Percentiles rank a stretch among this genome's conserved stretches.
These are phyloP conservation scores for Garra rufa DNA, from an alignment of 2,113 vertebrate genomes.

Conservation along the genomic window DNA sequence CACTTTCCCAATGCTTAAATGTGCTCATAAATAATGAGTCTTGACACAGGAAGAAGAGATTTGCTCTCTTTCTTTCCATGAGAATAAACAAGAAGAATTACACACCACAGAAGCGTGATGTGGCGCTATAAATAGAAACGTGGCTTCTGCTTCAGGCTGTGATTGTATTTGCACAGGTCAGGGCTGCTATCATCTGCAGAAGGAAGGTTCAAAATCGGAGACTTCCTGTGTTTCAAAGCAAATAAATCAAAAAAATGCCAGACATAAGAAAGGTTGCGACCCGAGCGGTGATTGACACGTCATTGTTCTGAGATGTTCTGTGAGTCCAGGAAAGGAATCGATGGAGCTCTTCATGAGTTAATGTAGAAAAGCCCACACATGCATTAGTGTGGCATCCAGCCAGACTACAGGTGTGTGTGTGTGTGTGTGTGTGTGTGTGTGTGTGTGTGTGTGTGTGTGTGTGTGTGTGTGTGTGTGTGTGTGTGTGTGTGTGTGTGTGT, in stretches of 20 bases:
- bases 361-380: constrained; percentile 64
- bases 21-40: constrained; percentile 71
- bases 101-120: constrained; percentile 66
- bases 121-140: constrained; percentile 73
- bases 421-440: no score
- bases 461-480: constrained; percentile 54
- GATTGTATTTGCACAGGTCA: constrained; percentile 75
- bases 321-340: constrained; percentile 66
- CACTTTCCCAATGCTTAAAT: constrained; percentile 52
- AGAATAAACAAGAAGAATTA: constrained; percentile 77
- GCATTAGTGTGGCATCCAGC: constrained; percentile 70
- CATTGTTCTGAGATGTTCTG: constrained; percentile 34
- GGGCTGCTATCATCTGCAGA: constrained; percentile 60
- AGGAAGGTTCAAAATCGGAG: background rate
- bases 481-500: background rate
- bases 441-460: no score
- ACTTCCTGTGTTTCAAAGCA: constrained; percentile 9
- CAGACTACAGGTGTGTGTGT: constrained; percentile 67
- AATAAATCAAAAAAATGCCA: background rate
- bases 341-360: constrained; percentile 68
- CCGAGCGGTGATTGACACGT: background rate
- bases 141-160: constrained; percentile 66
- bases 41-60: constrained; percentile 65
- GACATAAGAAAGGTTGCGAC: background rate
- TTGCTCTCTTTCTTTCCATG: constrained; percentile 57